Conservation (phyloP, 2,797 vertebrate genomes). For the Eremophila alpestris region DNA sequence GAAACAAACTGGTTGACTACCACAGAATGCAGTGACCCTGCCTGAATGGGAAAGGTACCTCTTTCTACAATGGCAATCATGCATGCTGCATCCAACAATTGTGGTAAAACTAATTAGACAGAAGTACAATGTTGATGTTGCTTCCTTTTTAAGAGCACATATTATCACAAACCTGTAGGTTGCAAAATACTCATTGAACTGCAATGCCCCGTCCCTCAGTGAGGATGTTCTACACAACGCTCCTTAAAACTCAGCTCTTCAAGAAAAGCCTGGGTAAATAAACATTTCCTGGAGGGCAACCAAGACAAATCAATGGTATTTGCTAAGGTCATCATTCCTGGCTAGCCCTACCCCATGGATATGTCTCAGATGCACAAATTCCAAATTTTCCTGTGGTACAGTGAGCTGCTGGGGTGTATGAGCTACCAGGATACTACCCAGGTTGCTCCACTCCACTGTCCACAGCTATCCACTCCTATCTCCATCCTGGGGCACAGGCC, state of each 20-base stretch:
- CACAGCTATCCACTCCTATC: background rate
- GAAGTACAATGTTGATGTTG: background rate
- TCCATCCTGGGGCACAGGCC: background rate
- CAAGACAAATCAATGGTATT: background rate
- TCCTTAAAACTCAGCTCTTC: too few relatives aligned
- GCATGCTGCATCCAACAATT: background rate
- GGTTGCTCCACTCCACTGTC: background rate
- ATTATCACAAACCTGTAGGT: background rate
- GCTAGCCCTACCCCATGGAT: background rate
- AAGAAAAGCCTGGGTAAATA: constrained; percentile 54
- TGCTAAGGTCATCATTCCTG: background rate
- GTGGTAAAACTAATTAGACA: background rate
- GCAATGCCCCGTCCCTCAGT: background rate
- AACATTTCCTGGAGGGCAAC: constrained; percentile 39
- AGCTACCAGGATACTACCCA: background rate
- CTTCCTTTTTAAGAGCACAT: background rate
- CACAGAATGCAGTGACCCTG: background rate
- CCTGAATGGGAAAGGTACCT: background rate
- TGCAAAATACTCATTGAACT: background rate
- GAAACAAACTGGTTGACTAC: background rate
- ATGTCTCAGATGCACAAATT: background rate
- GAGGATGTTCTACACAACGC: background rate
- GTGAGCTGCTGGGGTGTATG: background rate
- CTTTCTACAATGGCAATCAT: background rate
- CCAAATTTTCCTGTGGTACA: background rate